Percentiles rank a stretch among this genome's conserved stretches.
These are phyloP conservation scores for Syrrhaptes paradoxus DNA, from an alignment of 2,113 vertebrate genomes.

Conservation along the genomic window DNA sequence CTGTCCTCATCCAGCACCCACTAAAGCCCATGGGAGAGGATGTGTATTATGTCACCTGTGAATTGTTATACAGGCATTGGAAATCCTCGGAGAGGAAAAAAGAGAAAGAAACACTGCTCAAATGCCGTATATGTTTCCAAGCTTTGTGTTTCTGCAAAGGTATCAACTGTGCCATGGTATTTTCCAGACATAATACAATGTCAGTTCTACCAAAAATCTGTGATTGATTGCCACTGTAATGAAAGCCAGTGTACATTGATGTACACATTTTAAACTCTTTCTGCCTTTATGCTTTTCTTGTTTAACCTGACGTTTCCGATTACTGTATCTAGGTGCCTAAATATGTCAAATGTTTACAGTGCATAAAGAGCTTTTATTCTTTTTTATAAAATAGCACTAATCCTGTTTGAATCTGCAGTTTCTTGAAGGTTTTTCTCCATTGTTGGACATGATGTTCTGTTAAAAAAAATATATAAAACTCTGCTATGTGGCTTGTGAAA, in stretches of 20 bases:
- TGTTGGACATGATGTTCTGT: neutral
- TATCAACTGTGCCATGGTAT: slow-evolving; percentile 10
- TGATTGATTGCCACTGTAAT: slow-evolving; percentile 43
- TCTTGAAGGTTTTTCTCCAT: neutral
- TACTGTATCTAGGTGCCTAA: slow-evolving; percentile 35
- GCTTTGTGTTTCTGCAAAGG: slow-evolving; percentile 38
- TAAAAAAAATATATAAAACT: neutral
- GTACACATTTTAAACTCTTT: slow-evolving; percentile 38
- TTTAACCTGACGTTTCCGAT: slow-evolving; percentile 58
- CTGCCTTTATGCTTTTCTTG: slow-evolving; percentile 38
- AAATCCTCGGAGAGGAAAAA: neutral
- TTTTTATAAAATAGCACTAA: slow-evolving; percentile 8
- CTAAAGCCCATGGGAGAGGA: neutral
- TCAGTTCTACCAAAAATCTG: slow-evolving; percentile 2
- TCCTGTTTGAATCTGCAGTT: neutral
- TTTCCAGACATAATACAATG: slow-evolving; percentile 51
- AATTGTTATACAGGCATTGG: neutral
- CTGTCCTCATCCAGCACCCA: neutral
- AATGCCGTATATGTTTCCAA: slow-evolving; percentile 25
- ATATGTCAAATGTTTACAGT: slow-evolving; percentile 28
- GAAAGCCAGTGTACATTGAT: slow-evolving; percentile 34
- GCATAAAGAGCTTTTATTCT: neutral
- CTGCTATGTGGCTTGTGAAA: slow-evolving; percentile 9
- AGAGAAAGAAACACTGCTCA: neutral
- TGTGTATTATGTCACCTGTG: neutral